Evolutionary conservation across 2,113 vertebrate species (phyloP), one percentile per base, ranked within the genome.

Genomic region (Aramus guarauna): DNA sequence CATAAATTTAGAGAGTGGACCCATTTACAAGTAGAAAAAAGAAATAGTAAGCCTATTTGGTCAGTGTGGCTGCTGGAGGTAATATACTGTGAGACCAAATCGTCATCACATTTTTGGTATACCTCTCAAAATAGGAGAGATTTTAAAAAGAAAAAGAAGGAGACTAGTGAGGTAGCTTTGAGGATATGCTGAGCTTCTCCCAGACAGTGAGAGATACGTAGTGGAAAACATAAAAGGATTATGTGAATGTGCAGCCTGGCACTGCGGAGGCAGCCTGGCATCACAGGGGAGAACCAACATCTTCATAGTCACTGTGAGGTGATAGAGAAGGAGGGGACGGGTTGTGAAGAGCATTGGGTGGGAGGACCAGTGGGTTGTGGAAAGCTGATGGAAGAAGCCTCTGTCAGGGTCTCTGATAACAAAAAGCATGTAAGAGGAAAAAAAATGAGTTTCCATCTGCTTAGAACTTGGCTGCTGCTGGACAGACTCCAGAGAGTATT

Each of bases 301-400:
- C 30, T 5, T 6, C 0, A 0, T 9, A 82, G 58, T 24, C 43
- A 22, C 39, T 76, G 58, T 0, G 15, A 55, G 29, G 39, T 0
- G 2, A 36, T 0, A 29, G 18, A 34, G 71, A 90, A 68, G 43
- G 30, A 73, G 20, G 19, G 36, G 22, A 8, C 22, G 71, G 56
- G 32, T 32, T 81, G 22, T 30, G n/a, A 71, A 66, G 22, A 68
- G 11, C 62, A 34, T 7, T 2, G 20, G 21, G 4, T 80, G 60
- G 29, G 47, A 96, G 23, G 11, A 80, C 12, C 23, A 48, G 15
- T 59, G 37, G 20, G 39, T 83, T 89, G 68, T 86, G 41, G 59
- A 85, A 64, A 84, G 8, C 29, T 50, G 32, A 23, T 52, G 50
- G 62, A 81, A 88, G 41, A 81, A 78, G 47, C 6, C n/a, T 59